phyloP scores from a whole-genome alignment of 2,888 invertebrate species.

The Octodonta nipae region DNA sequence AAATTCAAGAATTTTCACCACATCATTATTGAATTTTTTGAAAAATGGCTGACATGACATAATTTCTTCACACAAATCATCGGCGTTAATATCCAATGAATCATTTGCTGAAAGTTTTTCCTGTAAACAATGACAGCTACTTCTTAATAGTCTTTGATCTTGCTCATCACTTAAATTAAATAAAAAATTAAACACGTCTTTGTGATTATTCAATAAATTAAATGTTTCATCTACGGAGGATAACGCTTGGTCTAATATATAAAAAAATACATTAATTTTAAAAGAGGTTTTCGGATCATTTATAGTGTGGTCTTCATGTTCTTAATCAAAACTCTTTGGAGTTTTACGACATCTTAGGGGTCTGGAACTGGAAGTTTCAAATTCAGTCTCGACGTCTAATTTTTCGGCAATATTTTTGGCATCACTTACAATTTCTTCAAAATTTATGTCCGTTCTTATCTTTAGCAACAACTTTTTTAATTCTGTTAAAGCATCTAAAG shows the following conservation, averaged over 20 bases:
- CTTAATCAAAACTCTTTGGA: too few relatives aligned
- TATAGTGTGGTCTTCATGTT: too few relatives aligned
- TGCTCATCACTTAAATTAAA: conserved; percentile 13
- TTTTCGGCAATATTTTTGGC: too few relatives aligned
- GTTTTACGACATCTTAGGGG: too few relatives aligned
- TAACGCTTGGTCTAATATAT: conserved; percentile 15
- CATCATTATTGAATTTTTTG: conserved; percentile 11
- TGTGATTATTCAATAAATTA: conserved; percentile 12
- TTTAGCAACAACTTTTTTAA: too few relatives aligned
- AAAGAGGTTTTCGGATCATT: too few relatives aligned
- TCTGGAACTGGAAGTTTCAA: too few relatives aligned
- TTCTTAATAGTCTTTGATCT: conserved; percentile 13
- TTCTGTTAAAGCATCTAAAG: too few relatives aligned
- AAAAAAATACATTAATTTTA: conserved; percentile 4
- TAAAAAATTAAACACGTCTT: conserved; percentile 13
- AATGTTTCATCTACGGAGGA: conserved; percentile 16
- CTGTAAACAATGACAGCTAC: conserved; percentile 11
- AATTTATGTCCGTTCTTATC: too few relatives aligned
- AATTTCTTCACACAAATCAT: conserved; percentile 16
- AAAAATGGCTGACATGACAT: conserved; percentile 13
- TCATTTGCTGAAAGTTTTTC: conserved; percentile 10
- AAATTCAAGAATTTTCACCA: conserved; percentile 10
- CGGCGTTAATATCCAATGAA: conserved; percentile 13
- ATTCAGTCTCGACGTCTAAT: too few relatives aligned
- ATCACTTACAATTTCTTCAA: too few relatives aligned